Conservation (phyloP, 30 jellyfish, hydroid and myxozoan genomes). For the Turritopsis dohrnii region DNA sequence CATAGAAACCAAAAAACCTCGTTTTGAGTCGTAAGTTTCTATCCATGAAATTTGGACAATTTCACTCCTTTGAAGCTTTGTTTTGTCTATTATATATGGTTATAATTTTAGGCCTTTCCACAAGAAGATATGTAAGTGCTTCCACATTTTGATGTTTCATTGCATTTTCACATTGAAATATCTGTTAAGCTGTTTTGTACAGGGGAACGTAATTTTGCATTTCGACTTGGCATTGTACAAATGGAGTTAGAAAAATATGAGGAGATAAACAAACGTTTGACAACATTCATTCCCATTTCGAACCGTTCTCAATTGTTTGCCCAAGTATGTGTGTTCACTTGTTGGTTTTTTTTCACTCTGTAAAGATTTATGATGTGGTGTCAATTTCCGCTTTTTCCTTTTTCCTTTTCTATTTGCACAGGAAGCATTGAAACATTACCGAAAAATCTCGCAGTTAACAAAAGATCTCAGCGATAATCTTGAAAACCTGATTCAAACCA, state of each 20-base stretch:
- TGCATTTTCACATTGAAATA: neutral
- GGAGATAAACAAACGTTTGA: conserved; percentile 29
- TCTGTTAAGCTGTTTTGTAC: neutral
- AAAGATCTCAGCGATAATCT: conserved; percentile 31
- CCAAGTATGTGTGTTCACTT: no score
- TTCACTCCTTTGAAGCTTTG: neutral
- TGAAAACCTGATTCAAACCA: conserved; percentile 8
- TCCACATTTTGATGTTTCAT: neutral
- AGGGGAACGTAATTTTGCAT: conserved; percentile 64
- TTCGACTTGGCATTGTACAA: conserved; percentile 74
- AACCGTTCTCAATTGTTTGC: conserved; percentile 25
- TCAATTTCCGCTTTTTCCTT: neutral
- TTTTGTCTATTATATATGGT: neutral
- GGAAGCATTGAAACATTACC: conserved; percentile 38
- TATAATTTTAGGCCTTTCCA: conserved; percentile 27
- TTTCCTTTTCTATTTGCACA: neutral
- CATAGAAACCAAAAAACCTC: conserved; percentile 16
- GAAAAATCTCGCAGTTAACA: conserved; percentile 16
- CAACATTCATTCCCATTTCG: conserved; percentile 25
- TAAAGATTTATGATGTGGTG: conserved; percentile 1
- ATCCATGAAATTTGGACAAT: neutral
- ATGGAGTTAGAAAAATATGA: conserved; percentile 48
- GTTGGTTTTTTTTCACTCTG: no score
- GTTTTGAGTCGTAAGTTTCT: conserved; percentile 32
- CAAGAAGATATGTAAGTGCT: conserved; percentile 31